Evolutionary conservation across 2,888 invertebrate genomes (phyloP).

Genomic region (Aphidoletes aphidimyza): DNA sequence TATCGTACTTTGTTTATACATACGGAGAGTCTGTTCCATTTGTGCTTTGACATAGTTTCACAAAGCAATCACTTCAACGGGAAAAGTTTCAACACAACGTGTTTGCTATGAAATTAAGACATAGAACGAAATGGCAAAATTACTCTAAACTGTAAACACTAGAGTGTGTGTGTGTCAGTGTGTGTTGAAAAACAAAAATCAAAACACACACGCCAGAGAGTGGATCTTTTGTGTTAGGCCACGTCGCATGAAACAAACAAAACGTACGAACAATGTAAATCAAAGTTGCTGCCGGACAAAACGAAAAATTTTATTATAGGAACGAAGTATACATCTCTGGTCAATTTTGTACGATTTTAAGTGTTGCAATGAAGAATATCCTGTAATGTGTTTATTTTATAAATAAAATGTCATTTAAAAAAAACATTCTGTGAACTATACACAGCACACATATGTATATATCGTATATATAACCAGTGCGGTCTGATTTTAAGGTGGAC

Average conservation of each 20-base stretch:
- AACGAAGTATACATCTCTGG: neutral
- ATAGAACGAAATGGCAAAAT: neutral
- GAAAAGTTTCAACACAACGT: neutral
- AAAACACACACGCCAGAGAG: neutral
- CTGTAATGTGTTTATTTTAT: neutral
- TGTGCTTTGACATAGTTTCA: neutral
- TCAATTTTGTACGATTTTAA: neutral
- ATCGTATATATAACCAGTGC: no score
- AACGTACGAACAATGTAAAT: neutral
- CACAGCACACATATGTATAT: no score
- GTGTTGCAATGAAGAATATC: neutral
- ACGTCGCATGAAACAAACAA: neutral
- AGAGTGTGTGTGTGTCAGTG: neutral
- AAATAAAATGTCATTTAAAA: neutral
- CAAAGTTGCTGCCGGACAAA: no score
- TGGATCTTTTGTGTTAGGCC: neutral
- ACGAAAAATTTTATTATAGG: no score
- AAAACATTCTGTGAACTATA: no score
- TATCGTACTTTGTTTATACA: no score
- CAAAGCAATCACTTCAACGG: constrained; percentile 11
- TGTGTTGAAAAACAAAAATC: neutral
- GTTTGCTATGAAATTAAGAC: constrained; percentile 38
- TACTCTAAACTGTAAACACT: neutral
- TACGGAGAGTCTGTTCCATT: neutral
- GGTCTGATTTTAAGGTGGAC: no score